phyloP scores from a whole-genome alignment of 2,888 invertebrate genomes.

The Amphipyra berbera region DNA sequence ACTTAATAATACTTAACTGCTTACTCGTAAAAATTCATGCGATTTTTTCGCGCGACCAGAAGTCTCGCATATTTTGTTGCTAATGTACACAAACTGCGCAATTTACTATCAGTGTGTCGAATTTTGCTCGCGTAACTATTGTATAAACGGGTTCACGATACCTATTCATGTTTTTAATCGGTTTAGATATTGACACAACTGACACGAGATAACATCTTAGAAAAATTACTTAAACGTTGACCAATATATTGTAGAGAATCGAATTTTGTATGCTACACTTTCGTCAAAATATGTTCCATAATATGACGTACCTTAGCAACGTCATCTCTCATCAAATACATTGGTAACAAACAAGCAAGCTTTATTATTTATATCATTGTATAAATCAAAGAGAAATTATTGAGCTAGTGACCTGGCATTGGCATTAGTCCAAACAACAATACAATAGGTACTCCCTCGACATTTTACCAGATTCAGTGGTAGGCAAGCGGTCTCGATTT shows the following conservation, averaged over 20 bases:
- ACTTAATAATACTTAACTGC: neutral
- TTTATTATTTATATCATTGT: slow-evolving; percentile 41
- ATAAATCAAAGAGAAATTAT: slow-evolving; percentile 62
- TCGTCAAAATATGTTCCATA: neutral
- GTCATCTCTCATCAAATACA: slow-evolving; percentile 2
- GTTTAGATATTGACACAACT: slow-evolving; percentile 32
- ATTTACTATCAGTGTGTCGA: slow-evolving; percentile 37
- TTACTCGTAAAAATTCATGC: slow-evolving; percentile 18
- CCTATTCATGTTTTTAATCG: slow-evolving; percentile 38
- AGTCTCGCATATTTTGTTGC: slow-evolving; percentile 28
- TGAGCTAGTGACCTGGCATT: slow-evolving; percentile 63
- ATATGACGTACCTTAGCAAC: neutral
- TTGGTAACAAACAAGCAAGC: slow-evolving; percentile 5
- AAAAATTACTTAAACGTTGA: slow-evolving; percentile 12
- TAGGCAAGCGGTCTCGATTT: slow-evolving; percentile 14
- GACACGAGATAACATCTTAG: slow-evolving; percentile 30
- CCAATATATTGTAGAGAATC: too few species aligned
- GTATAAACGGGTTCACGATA: slow-evolving; percentile 45
- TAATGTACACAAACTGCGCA: slow-evolving; percentile 54
- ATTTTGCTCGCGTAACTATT: slow-evolving; percentile 30
- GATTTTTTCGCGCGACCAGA: slow-evolving; percentile 9
- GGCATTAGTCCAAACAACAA: slow-evolving; percentile 62
- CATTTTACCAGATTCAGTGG: slow-evolving; percentile 13
- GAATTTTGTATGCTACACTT: neutral
- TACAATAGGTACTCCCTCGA: slow-evolving; percentile 8